A percentile compares a stretch with the other conserved stretches of the same genome.
These are phyloP conservation scores for Lepus oiostolus DNA, from an alignment of 2,797 vertebrate species.

Conservation along the genomic window DNA sequence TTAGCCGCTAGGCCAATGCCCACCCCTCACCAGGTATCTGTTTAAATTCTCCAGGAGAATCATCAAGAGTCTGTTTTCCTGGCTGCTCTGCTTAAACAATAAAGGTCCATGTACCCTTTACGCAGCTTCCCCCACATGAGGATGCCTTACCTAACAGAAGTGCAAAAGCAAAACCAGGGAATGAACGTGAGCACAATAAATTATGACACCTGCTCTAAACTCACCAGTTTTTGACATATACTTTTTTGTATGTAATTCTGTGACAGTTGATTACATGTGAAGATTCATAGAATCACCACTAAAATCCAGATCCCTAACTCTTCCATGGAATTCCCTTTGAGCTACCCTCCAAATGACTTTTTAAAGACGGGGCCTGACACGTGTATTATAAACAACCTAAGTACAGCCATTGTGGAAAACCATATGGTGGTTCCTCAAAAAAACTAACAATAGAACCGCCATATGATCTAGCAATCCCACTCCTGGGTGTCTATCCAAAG, in stretches of 20 bases:
- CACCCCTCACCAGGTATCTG: slow-evolving; percentile 3
- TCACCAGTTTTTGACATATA: neutral
- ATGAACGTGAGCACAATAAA: neutral
- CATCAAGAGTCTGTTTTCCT: neutral
- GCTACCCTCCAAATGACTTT: neutral
- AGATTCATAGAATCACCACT: neutral
- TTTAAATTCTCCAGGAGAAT: neutral
- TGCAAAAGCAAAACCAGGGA: neutral
- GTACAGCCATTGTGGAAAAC: too few species aligned
- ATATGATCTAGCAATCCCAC: too few species aligned
- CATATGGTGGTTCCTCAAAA: too few species aligned
- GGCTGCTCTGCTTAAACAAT: neutral
- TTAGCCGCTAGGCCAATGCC: too few species aligned
- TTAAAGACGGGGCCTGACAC: neutral
- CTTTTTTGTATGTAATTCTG: neutral
- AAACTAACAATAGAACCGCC: too few species aligned
- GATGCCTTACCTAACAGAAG: neutral
- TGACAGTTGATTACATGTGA: neutral
- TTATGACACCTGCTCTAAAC: neutral
- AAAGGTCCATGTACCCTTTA: neutral
- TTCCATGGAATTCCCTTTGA: neutral
- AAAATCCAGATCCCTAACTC: neutral
- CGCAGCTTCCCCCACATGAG: neutral
- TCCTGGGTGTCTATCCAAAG: too few species aligned
- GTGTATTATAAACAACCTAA: too few species aligned